phyloP scores from a whole-genome alignment of 1,140 invertebrate species.

The Zaprionus vittiger region DNA sequence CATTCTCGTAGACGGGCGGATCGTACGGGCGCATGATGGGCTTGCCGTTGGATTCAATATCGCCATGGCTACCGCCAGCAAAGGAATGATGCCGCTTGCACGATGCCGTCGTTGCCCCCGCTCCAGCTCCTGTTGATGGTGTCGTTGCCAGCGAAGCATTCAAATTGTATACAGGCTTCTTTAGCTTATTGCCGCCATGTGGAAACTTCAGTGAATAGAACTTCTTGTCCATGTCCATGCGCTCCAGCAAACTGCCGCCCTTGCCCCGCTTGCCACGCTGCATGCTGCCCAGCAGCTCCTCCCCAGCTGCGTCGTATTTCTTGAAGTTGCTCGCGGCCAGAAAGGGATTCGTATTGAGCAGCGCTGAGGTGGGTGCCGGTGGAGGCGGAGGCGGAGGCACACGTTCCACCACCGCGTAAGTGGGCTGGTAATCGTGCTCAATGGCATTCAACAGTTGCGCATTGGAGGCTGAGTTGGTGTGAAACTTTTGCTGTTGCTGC shows the following conservation, averaged over 20 bases:
- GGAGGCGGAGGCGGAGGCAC: constrained; percentile 36
- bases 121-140: constrained; percentile 4
- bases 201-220: constrained; percentile 80
- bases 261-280: constrained; percentile 39
- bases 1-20: constrained; percentile 84
- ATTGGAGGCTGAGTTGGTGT: constrained; percentile 60
- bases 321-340: constrained; percentile 65
- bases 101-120: not conserved
- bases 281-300: constrained; percentile 49
- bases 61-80: constrained; percentile 72
- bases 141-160: constrained; percentile 42
- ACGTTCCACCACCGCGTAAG: constrained; percentile 66
- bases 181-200: constrained; percentile 42
- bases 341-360: constrained; percentile 70
- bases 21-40: constrained; percentile 69
- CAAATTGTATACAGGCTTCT: constrained; percentile 43
- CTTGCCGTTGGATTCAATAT: constrained; percentile 66
- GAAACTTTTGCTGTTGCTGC: constrained; percentile 50
- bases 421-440: constrained; percentile 67
- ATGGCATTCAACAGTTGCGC: constrained; percentile 60
- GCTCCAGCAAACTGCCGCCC: constrained; percentile 44
- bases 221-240: constrained; percentile 70
- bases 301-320: constrained; percentile 63
- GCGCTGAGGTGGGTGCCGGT: constrained; percentile 35
- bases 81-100: constrained; percentile 80